Percentiles rank a stretch among this genome's conserved stretches.
Evolutionary conservation across 2,797 vertebrate species (phyloP).

Genomic region (Tauraco hartlaubi): DNA sequence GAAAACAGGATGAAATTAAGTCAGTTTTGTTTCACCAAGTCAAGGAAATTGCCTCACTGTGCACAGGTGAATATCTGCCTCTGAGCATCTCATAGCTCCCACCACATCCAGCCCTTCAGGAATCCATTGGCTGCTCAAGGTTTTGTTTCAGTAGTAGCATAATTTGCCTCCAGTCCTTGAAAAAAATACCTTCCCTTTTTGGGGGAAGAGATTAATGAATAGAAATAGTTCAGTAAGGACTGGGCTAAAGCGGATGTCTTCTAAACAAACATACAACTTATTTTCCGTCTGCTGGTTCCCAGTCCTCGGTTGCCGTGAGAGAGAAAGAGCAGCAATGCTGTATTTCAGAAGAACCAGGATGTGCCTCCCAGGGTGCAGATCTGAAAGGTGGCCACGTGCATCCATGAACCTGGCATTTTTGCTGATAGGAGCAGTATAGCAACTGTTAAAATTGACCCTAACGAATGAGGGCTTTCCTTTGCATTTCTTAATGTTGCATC

Average conservation of each 20-base stretch:
- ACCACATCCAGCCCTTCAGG: background rate
- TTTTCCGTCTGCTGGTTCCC: constrained; percentile 21
- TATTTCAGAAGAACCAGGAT: background rate
- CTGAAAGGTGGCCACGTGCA: background rate
- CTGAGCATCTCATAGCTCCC: background rate
- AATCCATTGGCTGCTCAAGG: background rate
- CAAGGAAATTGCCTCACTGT: background rate
- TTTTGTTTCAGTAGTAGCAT: background rate
- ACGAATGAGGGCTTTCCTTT: background rate
- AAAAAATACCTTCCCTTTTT: background rate
- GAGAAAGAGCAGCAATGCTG: background rate
- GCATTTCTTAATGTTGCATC: background rate
- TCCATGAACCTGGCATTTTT: background rate
- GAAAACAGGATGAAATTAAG: background rate
- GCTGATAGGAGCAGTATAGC: background rate
- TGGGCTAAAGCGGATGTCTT: background rate
- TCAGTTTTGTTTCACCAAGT: background rate
- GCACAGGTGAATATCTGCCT: background rate
- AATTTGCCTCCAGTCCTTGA: background rate
- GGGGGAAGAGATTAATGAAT: background rate
- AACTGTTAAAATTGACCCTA: background rate
- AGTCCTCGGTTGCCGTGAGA: background rate
- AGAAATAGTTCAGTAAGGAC: background rate
- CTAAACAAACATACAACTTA: constrained; percentile 28
- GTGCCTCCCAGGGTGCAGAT: background rate